Evolutionary conservation across 2,888 invertebrate species (phyloP), one percentile per base, ranked within the genome.

Genomic region (Clepsis dumicolana): DNA sequence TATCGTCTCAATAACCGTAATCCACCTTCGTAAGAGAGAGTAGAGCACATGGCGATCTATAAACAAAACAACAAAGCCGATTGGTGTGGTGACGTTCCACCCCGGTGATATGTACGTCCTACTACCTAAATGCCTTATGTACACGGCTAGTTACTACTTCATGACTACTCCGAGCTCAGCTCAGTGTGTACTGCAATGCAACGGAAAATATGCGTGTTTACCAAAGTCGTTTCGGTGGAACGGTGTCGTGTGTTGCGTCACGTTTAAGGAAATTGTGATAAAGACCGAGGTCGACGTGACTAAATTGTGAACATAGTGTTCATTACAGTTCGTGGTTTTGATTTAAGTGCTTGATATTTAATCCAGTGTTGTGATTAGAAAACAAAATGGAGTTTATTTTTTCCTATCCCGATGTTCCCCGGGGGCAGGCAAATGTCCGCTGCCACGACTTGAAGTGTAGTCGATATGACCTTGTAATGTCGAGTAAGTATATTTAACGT

Each of bases 181-280:
- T 93, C 93, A 93, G 93, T 93, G 93, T 93, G 93, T 93, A 93
- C 93, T 93, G 93, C 92, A 93, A 90, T 93, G 93, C 93, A 93
- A 93, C 92, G 93, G 93, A 93, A 93, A 93, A 93, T 93, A 93
- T 93, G 93, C 93, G 93, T 93, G 93, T 93, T 93, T 93, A 93
- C 92, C 92, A 93, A 93, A 93, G 93, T 90, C 91, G 93, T 92
- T 93, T 93, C 92, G 92, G 93, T 91, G 87, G 90, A 93, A 92
- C 93, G 91, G 92, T 91, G 93, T 88, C 92, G 93, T 88, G 91
- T 86, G 88, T 93, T 93, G 93, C 93, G 93, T 93, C 93, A 93
- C 91, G 90, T 90, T 89, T 89, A 85, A 93, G 93, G 93, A 93
- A 93, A 93, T 92, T 93, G 68, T 68, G 93, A 93, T 93, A 92